These are phyloP conservation scores for Tragelaphus oryx DNA, from an alignment of 2,797 vertebrate genomes.

Conservation along the genomic window DNA sequence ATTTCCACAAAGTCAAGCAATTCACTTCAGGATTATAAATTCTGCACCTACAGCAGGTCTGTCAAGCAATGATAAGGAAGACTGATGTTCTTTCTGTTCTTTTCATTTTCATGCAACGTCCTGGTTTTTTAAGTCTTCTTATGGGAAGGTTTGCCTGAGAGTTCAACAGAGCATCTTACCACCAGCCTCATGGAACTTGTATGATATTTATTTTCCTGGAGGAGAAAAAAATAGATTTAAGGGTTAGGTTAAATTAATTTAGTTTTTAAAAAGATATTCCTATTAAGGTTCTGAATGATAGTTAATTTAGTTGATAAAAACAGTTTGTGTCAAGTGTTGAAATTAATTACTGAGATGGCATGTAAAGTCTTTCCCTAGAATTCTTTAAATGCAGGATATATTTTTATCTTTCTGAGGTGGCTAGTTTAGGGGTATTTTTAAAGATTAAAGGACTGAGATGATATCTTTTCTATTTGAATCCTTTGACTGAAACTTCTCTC, in stretches of 20 bases:
- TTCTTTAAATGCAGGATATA: slow-evolving; percentile 8
- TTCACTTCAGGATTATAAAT: slow-evolving; percentile 47
- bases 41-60: background rate
- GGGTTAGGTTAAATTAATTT: slow-evolving; percentile 18
- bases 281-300: background rate
- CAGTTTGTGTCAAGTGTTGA: background rate
- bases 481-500: slow-evolving; percentile 28
- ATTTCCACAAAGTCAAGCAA: slow-evolving; percentile 57
- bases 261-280: background rate
- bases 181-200: background rate
- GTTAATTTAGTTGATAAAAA: slow-evolving; percentile 31
- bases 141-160: background rate
- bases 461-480: slow-evolving; percentile 1
- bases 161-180: background rate
- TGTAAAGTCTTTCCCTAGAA: slow-evolving; percentile 20
- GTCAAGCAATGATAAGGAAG: background rate
- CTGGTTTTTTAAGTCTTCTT: background rate
- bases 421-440: slow-evolving; percentile 19
- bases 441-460: background rate
- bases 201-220: background rate
- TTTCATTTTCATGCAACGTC: background rate
- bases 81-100: background rate
- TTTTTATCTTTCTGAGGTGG: slow-evolving; percentile 20
- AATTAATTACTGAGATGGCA: background rate
- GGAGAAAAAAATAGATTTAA: background rate